Conservation (phyloP, 1,140 invertebrate genomes). For the Lasaia peninsularis region DNA sequence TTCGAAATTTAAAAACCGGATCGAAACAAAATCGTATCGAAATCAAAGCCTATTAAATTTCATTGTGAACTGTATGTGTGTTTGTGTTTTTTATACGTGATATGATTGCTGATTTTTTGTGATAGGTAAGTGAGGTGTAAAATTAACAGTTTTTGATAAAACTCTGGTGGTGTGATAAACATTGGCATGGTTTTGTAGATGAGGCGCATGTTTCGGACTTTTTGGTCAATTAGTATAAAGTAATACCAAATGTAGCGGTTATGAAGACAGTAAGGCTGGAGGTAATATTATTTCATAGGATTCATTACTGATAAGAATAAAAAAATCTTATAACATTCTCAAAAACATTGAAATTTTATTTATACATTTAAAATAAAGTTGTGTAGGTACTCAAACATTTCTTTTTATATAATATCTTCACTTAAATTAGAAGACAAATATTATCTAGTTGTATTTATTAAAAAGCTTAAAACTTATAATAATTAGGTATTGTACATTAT, state of each 20-base stretch:
- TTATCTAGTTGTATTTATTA: too few relatives aligned
- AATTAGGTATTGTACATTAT: too few relatives aligned
- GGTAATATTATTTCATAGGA: slow-evolving; percentile 33
- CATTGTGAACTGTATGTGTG: slow-evolving; percentile 42
- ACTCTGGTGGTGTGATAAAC: slow-evolving; percentile 61
- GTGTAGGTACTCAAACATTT: too few relatives aligned
- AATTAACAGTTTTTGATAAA: slow-evolving; percentile 46
- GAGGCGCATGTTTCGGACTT: slow-evolving; percentile 15
- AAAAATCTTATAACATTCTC: neutral
- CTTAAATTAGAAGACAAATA: too few relatives aligned
- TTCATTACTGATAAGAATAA: slow-evolving; percentile 14
- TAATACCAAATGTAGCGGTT: slow-evolving; percentile 36
- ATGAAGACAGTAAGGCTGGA: slow-evolving; percentile 45
- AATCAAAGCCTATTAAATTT: slow-evolving; percentile 22
- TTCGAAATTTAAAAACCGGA: slow-evolving; percentile 41
- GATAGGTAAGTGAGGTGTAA: slow-evolving; percentile 69
- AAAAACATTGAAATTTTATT: too few relatives aligned
- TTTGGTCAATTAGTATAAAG: slow-evolving; percentile 13
- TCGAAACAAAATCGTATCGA: slow-evolving; percentile 29
- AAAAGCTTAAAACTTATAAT: too few relatives aligned
- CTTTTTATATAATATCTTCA: too few relatives aligned
- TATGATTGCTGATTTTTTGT: slow-evolving; percentile 45
- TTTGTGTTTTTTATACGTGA: slow-evolving; percentile 42
- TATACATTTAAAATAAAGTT: too few relatives aligned
- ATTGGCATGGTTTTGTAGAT: slow-evolving; percentile 48